Evolutionary conservation across 2,797 vertebrate genomes (phyloP).

Genomic region (Crypturellus tataupa): DNA sequence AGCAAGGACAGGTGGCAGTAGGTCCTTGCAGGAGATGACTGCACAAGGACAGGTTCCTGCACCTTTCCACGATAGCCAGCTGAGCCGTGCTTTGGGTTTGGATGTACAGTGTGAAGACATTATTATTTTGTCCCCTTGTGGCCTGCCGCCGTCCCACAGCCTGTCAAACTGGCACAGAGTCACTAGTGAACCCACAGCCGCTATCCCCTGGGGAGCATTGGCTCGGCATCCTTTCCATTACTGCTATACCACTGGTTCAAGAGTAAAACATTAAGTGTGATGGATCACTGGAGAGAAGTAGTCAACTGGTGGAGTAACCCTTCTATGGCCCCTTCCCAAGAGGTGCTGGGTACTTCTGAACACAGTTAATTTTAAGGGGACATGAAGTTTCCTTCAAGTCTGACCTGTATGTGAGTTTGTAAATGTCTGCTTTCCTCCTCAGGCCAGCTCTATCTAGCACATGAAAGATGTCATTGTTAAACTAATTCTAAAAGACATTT

Average conservation of each 20-base stretch:
- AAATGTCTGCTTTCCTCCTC: neutral
- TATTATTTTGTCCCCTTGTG: neutral
- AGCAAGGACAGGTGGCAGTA: neutral
- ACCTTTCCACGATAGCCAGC: neutral
- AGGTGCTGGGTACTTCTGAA: neutral
- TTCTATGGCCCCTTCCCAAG: neutral
- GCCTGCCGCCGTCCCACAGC: neutral
- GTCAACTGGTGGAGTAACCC: neutral
- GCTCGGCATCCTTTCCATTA: neutral
- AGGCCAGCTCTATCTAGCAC: neutral
- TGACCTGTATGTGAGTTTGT: neutral
- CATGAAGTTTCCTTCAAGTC: neutral
- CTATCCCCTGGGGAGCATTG: rapidly evolving
- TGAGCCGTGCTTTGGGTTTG: neutral
- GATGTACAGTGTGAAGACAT: neutral
- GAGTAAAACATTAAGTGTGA: neutral
- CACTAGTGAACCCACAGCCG: neutral
- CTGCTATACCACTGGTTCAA: neutral
- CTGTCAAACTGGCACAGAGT: too few relatives aligned
- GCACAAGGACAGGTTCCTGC: neutral
- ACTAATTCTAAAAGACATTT: neutral
- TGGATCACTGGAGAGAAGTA: neutral
- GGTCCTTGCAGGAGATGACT: neutral
- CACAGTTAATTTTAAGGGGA: neutral
- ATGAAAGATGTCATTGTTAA: neutral